Conservation (phyloP, 2,797 vertebrate species). For the Pantherophis alleghaniensis region DNA sequence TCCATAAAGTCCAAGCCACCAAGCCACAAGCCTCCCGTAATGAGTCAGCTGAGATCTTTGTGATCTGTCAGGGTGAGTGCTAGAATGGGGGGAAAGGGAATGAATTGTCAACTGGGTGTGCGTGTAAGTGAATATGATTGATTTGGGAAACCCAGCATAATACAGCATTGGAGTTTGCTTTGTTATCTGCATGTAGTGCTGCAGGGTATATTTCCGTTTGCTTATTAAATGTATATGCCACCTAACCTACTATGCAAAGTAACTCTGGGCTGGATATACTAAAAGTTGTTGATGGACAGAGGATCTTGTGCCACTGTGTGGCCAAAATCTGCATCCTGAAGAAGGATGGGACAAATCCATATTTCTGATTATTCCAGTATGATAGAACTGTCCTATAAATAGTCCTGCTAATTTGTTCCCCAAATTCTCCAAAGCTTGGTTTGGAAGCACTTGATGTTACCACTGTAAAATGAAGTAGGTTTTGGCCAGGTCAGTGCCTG, state of each 20-base stretch:
- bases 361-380: neutral
- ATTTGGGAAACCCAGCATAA: neutral
- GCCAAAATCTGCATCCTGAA: neutral
- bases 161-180: neutral
- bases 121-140: accelerated
- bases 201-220: neutral
- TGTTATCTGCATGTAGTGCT: no score
- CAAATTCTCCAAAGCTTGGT: neutral
- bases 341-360: neutral
- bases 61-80: slow-evolving; percentile 89
- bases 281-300: neutral
- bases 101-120: neutral
- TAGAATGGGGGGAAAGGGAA: accelerated
- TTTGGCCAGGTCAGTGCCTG: neutral
- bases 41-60: slow-evolving; percentile 96
- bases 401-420: neutral
- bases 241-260: neutral
- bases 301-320: neutral
- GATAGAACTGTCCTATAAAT: neutral
- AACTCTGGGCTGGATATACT: neutral
- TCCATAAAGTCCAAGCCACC: slow-evolving; percentile 92
- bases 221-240: neutral
- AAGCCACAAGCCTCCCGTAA: slow-evolving; percentile 96
- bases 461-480: neutral
- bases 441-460: neutral